Percentiles rank a stretch among this genome's conserved stretches.
Evolutionary conservation across 2,113 vertebrate genomes (phyloP).

Genomic region (Strix uralensis): DNA sequence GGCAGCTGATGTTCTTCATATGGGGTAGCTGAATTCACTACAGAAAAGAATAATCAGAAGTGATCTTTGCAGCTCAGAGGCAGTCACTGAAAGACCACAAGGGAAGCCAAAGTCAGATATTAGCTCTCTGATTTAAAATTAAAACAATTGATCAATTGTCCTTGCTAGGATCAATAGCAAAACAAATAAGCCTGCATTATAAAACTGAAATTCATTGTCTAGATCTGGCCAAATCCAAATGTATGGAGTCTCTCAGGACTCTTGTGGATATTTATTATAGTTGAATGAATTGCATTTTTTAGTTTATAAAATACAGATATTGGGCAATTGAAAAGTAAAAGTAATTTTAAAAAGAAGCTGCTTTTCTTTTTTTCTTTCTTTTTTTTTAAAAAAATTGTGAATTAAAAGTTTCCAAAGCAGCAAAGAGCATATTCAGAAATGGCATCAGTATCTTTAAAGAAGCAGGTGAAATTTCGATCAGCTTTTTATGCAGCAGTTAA

Average conservation of each 20-base stretch:
- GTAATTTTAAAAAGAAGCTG: neutral
- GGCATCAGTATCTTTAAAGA: neutral
- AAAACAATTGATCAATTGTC: constrained; percentile 69
- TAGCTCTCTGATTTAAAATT: constrained; percentile 60
- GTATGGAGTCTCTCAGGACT: neutral
- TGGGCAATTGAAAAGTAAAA: neutral
- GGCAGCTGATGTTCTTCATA: neutral
- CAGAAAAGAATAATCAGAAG: neutral
- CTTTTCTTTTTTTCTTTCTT: rapidly evolving
- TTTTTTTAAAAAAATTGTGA: neutral
- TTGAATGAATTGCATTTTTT: neutral
- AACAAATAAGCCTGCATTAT: constrained; percentile 32
- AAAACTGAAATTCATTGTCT: constrained; percentile 6
- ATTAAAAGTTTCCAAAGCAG: neutral
- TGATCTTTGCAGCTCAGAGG: constrained; percentile 8
- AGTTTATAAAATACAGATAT: neutral
- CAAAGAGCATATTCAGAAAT: neutral
- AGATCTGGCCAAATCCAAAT: neutral
- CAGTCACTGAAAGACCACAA: neutral
- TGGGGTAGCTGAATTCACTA: neutral
- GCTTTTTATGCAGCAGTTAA: neutral
- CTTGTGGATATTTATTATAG: neutral
- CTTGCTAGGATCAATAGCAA: constrained; percentile 40
- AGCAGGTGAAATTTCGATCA: neutral
- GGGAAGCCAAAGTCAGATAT: constrained; percentile 49